Evolutionary conservation across 2,888 invertebrate species (phyloP).

Genomic region (Sarcophaga rosellei): DNA sequence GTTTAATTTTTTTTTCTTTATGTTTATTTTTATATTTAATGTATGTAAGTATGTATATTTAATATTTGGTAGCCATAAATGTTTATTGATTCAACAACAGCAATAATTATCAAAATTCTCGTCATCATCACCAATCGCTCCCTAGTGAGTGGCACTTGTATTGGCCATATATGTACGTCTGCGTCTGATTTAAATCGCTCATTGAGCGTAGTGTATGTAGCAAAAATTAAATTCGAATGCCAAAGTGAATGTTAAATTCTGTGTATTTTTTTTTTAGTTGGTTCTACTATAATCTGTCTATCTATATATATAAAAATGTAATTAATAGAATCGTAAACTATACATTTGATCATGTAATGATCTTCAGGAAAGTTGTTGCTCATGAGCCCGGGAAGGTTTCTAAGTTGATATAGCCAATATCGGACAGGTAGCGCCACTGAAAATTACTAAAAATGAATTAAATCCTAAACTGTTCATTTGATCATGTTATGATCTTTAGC

Average conservation of each 20-base stretch:
- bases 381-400: too few relatives aligned
- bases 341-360: too few relatives aligned
- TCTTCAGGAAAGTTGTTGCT: too few relatives aligned
- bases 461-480: too few relatives aligned
- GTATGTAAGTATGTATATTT: background rate
- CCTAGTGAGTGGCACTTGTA: conserved; percentile 37
- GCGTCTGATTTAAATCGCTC: background rate
- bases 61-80: conserved; percentile 46
- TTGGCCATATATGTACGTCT: conserved; percentile 28
- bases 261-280: background rate
- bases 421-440: too few relatives aligned
- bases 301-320: too few relatives aligned
- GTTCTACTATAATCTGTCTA: background rate
- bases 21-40: background rate
- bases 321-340: too few relatives aligned
- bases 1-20: conserved; percentile 6
- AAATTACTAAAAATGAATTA: too few relatives aligned
- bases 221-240: conserved; percentile 9
- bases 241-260: conserved; percentile 41
- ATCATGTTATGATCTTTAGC: too few relatives aligned
- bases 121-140: conserved; percentile 21
- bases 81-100: conserved; percentile 53
- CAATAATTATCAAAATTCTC: conserved; percentile 40
- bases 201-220: background rate
- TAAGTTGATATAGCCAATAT: too few relatives aligned